These are phyloP conservation scores for Leuciscus waleckii DNA, from an alignment of 2,797 vertebrate genomes.

Conservation along the genomic window DNA sequence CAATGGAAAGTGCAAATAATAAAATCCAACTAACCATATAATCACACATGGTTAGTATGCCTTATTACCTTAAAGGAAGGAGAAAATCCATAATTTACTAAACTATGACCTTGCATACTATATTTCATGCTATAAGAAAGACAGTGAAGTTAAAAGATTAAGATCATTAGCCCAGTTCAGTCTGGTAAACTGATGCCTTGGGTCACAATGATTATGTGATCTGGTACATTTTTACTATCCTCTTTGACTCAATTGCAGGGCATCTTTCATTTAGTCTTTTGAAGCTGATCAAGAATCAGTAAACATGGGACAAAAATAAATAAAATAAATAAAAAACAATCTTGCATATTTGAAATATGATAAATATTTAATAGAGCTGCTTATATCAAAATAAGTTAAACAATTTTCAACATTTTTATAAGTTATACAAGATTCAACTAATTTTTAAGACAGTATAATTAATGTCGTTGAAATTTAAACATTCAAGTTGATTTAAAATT, in stretches of 20 bases:
- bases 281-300: not conserved
- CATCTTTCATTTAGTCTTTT: not conserved
- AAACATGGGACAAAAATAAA: not conserved
- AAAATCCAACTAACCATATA: not conserved
- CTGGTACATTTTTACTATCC: not conserved
- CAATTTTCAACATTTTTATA: too few relatives aligned
- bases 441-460: too few relatives aligned
- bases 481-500: too few relatives aligned
- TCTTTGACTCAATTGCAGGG: not conserved
- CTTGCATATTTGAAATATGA: too few relatives aligned
- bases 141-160: conserved; percentile 8
- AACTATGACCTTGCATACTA: not conserved
- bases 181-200: conserved; percentile 11
- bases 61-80: conserved; percentile 4
- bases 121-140: not conserved
- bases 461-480: too few relatives aligned
- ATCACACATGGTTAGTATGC: not conserved
- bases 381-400: too few relatives aligned
- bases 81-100: not conserved
- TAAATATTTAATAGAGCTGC: not conserved
- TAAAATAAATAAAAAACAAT: too few relatives aligned
- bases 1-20: not conserved
- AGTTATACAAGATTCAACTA: too few relatives aligned
- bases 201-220: conserved; percentile 3
- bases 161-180: conserved; percentile 1